Conservation (phyloP, 2,797 vertebrate genomes). For the Orestias chungarensis region DNA sequence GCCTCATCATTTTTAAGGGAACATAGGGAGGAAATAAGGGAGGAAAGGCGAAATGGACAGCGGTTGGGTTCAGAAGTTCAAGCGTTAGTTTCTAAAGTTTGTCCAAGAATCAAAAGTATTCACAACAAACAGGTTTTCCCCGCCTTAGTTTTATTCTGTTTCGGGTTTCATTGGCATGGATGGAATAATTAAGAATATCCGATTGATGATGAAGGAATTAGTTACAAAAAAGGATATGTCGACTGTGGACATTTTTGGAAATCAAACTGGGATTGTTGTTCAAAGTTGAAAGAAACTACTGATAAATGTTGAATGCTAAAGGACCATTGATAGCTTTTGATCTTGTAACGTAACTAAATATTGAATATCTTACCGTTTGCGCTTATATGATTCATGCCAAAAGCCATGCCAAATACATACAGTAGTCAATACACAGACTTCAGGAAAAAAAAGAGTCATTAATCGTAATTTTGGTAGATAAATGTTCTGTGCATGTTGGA, state of each 20-base stretch:
- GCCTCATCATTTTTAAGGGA: constrained; percentile 49
- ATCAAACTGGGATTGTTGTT: neutral
- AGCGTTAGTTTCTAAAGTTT: constrained; percentile 26
- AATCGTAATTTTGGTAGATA: no score
- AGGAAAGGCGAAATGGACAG: constrained; percentile 52
- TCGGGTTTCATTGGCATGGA: neutral
- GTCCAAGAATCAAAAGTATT: neutral
- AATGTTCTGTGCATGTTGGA: neutral
- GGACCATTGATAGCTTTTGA: neutral
- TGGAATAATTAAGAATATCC: neutral
- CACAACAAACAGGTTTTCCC: neutral
- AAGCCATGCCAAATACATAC: constrained; percentile 27
- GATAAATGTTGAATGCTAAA: neutral
- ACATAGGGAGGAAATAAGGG: constrained; percentile 61
- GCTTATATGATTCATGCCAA: constrained; percentile 5
- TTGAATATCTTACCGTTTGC: neutral
- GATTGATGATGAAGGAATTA: neutral
- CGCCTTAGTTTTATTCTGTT: no score
- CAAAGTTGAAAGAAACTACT: neutral
- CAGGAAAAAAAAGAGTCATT: neutral
- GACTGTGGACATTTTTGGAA: neutral
- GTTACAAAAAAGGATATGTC: neutral
- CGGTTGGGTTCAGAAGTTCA: constrained; percentile 61
- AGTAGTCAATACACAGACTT: neutral
- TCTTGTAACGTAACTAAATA: constrained; percentile 8